Percentiles rank a stretch among this genome's conserved stretches.
Conservation (phyloP, 2,888 invertebrate species). For the Hipparchia sbordonii region DNA sequence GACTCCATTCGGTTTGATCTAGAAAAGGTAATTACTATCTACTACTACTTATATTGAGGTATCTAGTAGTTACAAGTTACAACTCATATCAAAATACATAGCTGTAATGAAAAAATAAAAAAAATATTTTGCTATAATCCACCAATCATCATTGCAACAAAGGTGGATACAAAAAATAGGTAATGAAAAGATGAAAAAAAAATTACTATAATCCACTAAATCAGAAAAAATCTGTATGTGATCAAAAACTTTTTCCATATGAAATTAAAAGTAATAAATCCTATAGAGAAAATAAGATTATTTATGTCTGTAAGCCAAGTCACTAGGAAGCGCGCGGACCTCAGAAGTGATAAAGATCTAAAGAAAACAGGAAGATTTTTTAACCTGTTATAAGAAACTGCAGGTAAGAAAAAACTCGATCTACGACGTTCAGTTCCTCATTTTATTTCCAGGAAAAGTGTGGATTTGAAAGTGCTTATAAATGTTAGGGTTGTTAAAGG, state of each 20-base stretch:
- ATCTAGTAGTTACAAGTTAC: no score
- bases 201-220: no score
- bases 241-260: background rate
- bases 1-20: background rate
- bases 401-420: background rate
- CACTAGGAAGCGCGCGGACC: background rate
- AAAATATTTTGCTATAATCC: no score
- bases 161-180: no score
- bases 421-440: constrained; percentile 12
- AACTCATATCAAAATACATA: no score
- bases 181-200: no score
- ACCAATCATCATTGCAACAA: no score
- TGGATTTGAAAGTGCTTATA: constrained; percentile 25
- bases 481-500: constrained; percentile 11
- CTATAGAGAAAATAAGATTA: no score
- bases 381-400: constrained; percentile 9
- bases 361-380: constrained; percentile 10
- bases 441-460: constrained; percentile 28
- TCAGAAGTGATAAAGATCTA: constrained; percentile 1
- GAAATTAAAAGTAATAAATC: background rate
- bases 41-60: no score
- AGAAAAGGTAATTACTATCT: background rate
- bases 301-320: background rate
- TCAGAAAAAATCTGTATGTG: no score
- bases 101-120: no score